Base-by-base conservation (phyloP, 2,888 invertebrate genomes). In the Aphidoletes aphidimyza region DNA sequence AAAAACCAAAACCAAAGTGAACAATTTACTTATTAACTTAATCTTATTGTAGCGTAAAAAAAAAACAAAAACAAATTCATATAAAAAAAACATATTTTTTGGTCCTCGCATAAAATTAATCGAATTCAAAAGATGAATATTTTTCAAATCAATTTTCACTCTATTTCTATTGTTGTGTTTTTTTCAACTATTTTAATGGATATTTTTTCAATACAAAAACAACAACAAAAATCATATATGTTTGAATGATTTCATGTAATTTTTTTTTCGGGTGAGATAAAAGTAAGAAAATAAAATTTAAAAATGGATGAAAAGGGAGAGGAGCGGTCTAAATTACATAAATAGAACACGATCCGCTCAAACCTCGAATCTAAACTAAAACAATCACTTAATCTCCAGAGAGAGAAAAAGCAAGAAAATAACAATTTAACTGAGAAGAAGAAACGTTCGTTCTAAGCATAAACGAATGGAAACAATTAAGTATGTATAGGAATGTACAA, bases 131-230 rank as follows among this genome's bases (percentile, higher is more conserved):
- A 22, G 54, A 54, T 22, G 30, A n/a, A 69, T 69, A 69, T 69
- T 69, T 69, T 69, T 69, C 69, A 69, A 69, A 26, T 69, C 11
- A 69, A 54, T 54, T 69, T 69, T 69, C 9, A 3, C 69, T 30
- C 69, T 30, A 69, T 69, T 54, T 69, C 69, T 69, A 69, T 69
- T 34, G 69, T 69, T 69, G 69, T n/a, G n/a, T 69, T 69, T 69
- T 69, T 69, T 69, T 26, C 22, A 2, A 34, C 22, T 69, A 69
- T 30, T 69, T 69, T 69, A 69, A 9, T 69, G 69, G 11, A 69
- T 26, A 30, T 69, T 69, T 30, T 69, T 69, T 69, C 34, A 69
- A 42, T 42, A 14, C 6, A 14, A 42, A 42, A 42, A 14, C 6
- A 42, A 42, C 42, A 42, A 42, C 42, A 42, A 42, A 69, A 69